Evolutionary conservation across 2,797 vertebrate genomes (phyloP).

Genomic region (Chaetodon trifasciatus): DNA sequence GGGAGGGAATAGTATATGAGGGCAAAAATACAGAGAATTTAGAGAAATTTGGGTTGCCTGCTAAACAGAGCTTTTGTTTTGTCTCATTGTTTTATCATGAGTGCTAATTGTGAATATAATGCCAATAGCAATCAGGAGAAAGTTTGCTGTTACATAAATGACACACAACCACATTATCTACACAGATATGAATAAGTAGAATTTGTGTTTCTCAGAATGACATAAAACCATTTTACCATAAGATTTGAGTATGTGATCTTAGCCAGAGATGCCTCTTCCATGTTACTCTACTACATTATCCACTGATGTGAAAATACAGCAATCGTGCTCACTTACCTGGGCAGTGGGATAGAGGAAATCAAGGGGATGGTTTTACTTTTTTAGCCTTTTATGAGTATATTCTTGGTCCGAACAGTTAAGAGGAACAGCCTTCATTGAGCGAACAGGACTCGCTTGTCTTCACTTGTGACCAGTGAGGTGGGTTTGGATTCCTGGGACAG

Average conservation of each 20-base stretch:
- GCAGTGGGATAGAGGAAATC: conserved; percentile 6
- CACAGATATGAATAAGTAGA: too few relatives aligned
- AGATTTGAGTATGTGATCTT: background rate
- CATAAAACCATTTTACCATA: background rate
- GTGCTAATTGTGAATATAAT: background rate
- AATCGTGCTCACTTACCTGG: conserved; percentile 59
- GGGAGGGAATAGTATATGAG: background rate
- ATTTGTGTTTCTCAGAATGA: background rate
- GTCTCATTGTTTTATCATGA: background rate
- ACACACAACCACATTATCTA: background rate
- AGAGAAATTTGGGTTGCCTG: background rate
- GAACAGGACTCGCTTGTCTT: conserved; percentile 24
- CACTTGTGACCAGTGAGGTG: conserved; percentile 38
- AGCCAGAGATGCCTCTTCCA: background rate
- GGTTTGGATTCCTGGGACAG: conserved; percentile 55
- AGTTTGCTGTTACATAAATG: background rate
- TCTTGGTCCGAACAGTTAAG: conserved; percentile 12
- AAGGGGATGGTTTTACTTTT: conserved; percentile 27
- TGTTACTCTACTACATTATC: background rate
- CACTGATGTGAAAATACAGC: background rate
- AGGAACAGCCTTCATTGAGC: conserved; percentile 7
- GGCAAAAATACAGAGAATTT: background rate
- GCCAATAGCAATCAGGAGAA: background rate
- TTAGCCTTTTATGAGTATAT: background rate
- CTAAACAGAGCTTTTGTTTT: background rate